Conservation (phyloP, 2,797 vertebrate species). For the Bradypodion pumilum region DNA sequence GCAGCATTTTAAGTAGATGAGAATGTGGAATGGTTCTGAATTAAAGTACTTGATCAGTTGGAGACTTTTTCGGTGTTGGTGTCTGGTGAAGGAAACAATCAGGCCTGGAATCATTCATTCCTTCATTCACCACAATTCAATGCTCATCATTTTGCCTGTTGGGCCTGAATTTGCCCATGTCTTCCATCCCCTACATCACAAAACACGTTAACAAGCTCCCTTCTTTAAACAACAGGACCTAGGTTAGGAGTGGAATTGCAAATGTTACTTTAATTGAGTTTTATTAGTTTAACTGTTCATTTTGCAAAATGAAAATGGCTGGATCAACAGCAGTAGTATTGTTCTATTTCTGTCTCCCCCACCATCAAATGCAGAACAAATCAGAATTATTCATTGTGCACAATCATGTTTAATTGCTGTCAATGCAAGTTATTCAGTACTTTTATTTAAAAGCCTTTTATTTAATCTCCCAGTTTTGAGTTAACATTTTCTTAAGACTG, state of each 20-base stretch:
- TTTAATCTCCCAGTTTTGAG: slow-evolving; percentile 10
- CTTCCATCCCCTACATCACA: neutral
- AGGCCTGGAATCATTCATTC: too few relatives aligned
- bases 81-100: too few relatives aligned
- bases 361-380: neutral
- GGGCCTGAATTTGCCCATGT: neutral
- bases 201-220: neutral
- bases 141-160: too few relatives aligned
- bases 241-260: neutral
- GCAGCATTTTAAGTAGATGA: too few relatives aligned
- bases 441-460: neutral
- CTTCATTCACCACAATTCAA: too few relatives aligned
- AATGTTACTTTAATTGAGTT: slow-evolving; percentile 5
- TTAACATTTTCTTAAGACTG: slow-evolving; percentile 24
- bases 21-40: too few relatives aligned
- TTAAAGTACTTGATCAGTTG: too few relatives aligned
- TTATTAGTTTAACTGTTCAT: neutral
- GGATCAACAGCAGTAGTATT: neutral
- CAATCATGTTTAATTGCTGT: neutral
- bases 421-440: neutral
- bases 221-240: neutral
- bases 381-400: slow-evolving; percentile 12
- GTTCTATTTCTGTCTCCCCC: neutral
- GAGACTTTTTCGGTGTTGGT: too few relatives aligned
- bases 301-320: slow-evolving; percentile 6